Percentiles rank a stretch among this genome's conserved stretches.
phyloP scores from a whole-genome alignment of 64 coral and sea anemone species.

The Cladopsammia gracilis region DNA sequence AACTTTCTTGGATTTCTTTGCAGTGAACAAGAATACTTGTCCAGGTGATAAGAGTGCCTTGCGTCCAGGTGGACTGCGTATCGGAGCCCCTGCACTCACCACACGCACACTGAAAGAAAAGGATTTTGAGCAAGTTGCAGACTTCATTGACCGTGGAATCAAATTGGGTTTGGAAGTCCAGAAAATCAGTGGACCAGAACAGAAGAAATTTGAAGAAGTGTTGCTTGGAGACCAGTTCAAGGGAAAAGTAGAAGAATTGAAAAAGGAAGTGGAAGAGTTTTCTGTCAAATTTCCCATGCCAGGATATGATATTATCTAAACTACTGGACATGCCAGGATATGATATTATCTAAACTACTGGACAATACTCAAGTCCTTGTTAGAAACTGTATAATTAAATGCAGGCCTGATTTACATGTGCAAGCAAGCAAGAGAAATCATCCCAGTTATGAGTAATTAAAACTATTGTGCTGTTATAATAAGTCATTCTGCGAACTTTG shows the following conservation, averaged over 20 bases:
- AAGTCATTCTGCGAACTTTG: too few species aligned
- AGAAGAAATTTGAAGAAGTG: conserved; percentile 88
- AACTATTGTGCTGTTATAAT: too few species aligned
- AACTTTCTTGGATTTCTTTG: background rate
- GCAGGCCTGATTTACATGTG: background rate
- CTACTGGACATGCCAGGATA: conserved; percentile 73
- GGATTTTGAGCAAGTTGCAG: conserved; percentile 96
- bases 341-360: conserved; percentile 64
- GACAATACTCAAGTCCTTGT: background rate
- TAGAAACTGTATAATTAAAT: too few species aligned
- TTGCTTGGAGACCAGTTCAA: conserved; percentile 81
- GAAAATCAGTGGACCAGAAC: conserved; percentile 80
- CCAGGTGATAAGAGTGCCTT: conserved; percentile 99
- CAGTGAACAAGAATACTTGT: conserved; percentile 99
- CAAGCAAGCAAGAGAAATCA: background rate
- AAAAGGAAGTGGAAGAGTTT: conserved; percentile 90
- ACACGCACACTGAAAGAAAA: conserved; percentile 83
- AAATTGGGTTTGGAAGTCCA: conserved; percentile 93
- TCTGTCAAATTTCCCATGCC: conserved; percentile 92
- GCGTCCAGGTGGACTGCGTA: conserved; percentile 89
- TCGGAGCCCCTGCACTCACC: conserved; percentile 94
- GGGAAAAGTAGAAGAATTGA: conserved; percentile 63
- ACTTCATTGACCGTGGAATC: conserved; percentile 87
- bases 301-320: conserved; percentile 84
- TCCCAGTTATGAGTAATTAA: too few species aligned